These are phyloP conservation scores for Pteria penguin DNA, from an alignment of 2,888 invertebrate species.

Conservation along the genomic window DNA sequence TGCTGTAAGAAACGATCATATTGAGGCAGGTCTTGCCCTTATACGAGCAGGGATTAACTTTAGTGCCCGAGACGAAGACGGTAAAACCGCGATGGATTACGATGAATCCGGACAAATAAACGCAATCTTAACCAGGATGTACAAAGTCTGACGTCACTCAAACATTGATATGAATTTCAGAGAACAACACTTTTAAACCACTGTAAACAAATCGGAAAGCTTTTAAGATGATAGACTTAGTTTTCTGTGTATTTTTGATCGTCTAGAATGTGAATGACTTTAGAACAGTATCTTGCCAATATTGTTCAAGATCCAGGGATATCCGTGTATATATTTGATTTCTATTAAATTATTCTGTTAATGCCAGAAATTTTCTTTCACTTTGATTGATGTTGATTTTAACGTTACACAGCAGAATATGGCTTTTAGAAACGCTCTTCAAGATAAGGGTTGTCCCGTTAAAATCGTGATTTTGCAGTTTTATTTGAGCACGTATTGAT, in stretches of 20 bases:
- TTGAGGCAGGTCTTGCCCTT: constrained; percentile 53
- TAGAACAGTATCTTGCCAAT: not conserved
- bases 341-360: not conserved
- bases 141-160: not conserved
- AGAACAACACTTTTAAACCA: not conserved
- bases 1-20: constrained; percentile 56
- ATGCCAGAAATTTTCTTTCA: too few species aligned
- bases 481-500: not conserved
- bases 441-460: not conserved
- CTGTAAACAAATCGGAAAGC: not conserved
- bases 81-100: constrained; percentile 59
- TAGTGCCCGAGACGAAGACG: constrained; percentile 59
- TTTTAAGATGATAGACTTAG: not conserved
- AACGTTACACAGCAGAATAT: not conserved
- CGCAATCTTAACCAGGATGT: constrained; percentile 25
- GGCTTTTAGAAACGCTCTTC: not conserved
- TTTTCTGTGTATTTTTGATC: not conserved
- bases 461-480: not conserved
- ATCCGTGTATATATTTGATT: not conserved
- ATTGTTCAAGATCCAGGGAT: not conserved
- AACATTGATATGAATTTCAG: not conserved
- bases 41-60: constrained; percentile 59
- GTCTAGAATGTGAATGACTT: not conserved
- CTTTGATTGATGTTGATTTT: not conserved
- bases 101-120: constrained; percentile 42